phyloP scores from a whole-genome alignment of 2,797 vertebrate species.

The Gymnoscopelus microlampas region DNA sequence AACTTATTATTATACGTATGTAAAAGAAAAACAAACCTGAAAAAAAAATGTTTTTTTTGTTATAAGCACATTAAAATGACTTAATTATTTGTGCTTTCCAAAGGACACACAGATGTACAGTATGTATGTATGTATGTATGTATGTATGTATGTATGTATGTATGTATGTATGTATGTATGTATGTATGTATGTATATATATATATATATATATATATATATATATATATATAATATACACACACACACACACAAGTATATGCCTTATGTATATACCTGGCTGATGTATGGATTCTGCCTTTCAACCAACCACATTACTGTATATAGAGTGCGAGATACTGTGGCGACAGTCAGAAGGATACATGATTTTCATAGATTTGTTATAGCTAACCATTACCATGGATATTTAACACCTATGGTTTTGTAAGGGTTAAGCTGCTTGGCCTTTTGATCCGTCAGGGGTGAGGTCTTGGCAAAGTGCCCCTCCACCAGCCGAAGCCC shows the following conservation, averaged over 20 bases:
- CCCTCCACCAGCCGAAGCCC: constrained; percentile 70
- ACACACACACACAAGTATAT: not conserved
- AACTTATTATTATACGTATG: constrained; percentile 15
- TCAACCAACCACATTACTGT: constrained; percentile 23
- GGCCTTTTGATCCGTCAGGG: constrained; percentile 80
- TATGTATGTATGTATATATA: too few species aligned
- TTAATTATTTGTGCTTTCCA: not conserved
- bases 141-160: too few species aligned
- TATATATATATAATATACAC: not conserved
- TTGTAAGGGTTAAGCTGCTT: constrained; percentile 83
- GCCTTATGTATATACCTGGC: not conserved
- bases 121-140: not conserved
- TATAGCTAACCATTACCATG: constrained; percentile 73
- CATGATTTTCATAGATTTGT: constrained; percentile 68
- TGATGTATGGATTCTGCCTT: constrained; percentile 34
- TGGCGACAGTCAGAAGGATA: constrained; percentile 38
- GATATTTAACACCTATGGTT: constrained; percentile 85
- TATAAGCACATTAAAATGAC: not conserved
- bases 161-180: too few species aligned
- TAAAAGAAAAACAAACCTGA: constrained; percentile 10
- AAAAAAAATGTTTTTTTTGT: constrained; percentile 12
- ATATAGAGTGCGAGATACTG: constrained; percentile 26
- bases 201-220: constrained; percentile 4
- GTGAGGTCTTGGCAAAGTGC: constrained; percentile 81
- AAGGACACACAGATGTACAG: not conserved